A percentile compares a stretch with the other conserved stretches of the same genome.
These are phyloP conservation scores for Muscidifurax raptorellus DNA, from an alignment of 1,140 invertebrate genomes.

Conservation along the genomic window DNA sequence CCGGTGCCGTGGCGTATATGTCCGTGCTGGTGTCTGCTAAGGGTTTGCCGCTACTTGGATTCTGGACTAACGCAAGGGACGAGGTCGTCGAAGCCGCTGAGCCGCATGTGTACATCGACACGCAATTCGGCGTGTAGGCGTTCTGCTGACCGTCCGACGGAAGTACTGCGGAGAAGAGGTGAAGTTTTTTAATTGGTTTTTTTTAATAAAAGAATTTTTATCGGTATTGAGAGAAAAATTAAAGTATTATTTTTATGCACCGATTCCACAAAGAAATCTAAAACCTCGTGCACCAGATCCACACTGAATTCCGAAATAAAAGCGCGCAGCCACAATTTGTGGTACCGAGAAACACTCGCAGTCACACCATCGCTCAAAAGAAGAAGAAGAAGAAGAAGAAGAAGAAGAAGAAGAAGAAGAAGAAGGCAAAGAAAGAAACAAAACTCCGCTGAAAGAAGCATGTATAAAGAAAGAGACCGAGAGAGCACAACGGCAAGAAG, in stretches of 20 bases:
- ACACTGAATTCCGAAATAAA: background rate
- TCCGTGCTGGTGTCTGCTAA: background rate
- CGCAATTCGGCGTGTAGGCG: conserved; percentile 69
- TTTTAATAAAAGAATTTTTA: no score
- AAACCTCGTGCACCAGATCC: no score
- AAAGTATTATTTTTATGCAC: no score
- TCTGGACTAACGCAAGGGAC: background rate
- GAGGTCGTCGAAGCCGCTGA: background rate
- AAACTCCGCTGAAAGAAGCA: background rate
- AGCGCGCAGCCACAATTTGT: background rate
- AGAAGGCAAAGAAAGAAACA: background rate
- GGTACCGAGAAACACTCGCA: background rate
- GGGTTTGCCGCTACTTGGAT: background rate
- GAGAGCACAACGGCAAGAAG: background rate
- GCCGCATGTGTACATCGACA: conserved; percentile 68
- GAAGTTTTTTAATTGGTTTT: background rate
- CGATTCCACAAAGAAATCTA: no score
- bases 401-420: background rate
- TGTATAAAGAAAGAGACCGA: background rate
- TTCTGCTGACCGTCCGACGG: conserved; percentile 70
- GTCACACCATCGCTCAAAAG: background rate
- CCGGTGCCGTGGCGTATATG: conserved; percentile 20
- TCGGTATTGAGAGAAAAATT: no score
- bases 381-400: background rate
- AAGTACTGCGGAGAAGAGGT: conserved; percentile 61